Evolutionary conservation across 2,888 invertebrate species (phyloP), one percentile per base, ranked within the genome.

Genomic region (Troglohyphantes excavatus): DNA sequence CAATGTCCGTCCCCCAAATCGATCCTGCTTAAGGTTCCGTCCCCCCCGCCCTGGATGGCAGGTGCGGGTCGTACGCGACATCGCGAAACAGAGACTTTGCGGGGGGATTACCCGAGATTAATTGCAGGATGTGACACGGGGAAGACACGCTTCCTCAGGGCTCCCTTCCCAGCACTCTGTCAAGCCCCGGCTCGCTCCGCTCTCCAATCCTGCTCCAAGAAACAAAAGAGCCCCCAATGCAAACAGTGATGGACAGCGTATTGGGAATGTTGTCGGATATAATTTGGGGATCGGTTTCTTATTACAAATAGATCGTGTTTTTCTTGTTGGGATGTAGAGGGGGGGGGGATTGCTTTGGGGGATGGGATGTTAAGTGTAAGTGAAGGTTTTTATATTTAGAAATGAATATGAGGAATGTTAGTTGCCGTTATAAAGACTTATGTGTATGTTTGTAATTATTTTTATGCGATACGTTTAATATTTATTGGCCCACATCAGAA

Each of bases 51-150:
- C n/a, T n/a, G n/a, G n/a, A 27, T 2, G 9, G 19, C 33, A 73
- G 83, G 83, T 83, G 83, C 63, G 72, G 73, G 21, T 21, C 11
- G 73, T 43, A 72, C 3, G 5, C 29, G 33, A 19, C 73, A 73
- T 43, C 63, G 83, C 46, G 63, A 73, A 67, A 27, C 73, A 73
- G 63, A 65, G 70, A 70, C 70, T 63, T 33, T 72, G 33, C 26
- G 19, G 76, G 53, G 59, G 67, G 65, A 67, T 75, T 33, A 75
- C 75, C 65, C 39, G 84, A 84, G 84, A 84, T 84, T 84, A 84
- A 84, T 84, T 46, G 84, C 67, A 29, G 84, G 53, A 53, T 75
- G 84, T 75, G 83, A 83, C 73, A 63, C 19, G 63, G 43, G 43
- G 83, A 33, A 53, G 72, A 72, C 81, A 81, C 59, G 72, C 68